Percentiles rank a stretch among this genome's conserved stretches.
Evolutionary conservation across 2,113 vertebrate species (phyloP).

Genomic region (Rhea americana): DNA sequence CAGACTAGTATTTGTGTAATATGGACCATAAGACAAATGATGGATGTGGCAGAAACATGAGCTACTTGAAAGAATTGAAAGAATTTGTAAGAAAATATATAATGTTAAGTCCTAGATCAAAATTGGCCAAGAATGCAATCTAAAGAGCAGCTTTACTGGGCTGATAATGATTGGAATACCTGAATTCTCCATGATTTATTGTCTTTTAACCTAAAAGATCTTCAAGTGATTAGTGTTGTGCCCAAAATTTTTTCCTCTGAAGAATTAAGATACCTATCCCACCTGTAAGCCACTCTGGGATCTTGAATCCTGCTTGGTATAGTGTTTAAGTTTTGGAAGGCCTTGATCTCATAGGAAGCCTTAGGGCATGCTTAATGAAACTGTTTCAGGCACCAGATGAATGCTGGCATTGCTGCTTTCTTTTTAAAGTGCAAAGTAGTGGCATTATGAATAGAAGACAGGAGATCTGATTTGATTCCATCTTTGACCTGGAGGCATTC

Average conservation of each 20-base stretch:
- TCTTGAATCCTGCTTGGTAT: neutral
- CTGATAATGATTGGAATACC: neutral
- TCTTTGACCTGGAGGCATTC: neutral
- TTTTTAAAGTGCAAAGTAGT: neutral
- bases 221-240: neutral
- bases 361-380: neutral
- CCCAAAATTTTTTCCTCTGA: neutral
- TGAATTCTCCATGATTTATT: neutral
- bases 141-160: neutral
- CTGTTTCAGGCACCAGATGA: neutral
- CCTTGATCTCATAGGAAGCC: neutral
- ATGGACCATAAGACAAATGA: neutral
- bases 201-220: neutral
- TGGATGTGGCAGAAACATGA: neutral
- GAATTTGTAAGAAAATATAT: neutral
- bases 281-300: neutral
- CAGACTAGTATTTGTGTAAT: neutral
- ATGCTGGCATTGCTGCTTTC: neutral
- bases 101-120: neutral
- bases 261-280: neutral
- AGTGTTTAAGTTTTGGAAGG: neutral
- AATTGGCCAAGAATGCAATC: neutral
- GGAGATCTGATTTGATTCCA: neutral
- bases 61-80: neutral
- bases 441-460: rapidly evolving